Evolutionary conservation across 2,797 vertebrate species (phyloP), one percentile per base, ranked within the genome.

Genomic region (Protosalanx chinensis): DNA sequence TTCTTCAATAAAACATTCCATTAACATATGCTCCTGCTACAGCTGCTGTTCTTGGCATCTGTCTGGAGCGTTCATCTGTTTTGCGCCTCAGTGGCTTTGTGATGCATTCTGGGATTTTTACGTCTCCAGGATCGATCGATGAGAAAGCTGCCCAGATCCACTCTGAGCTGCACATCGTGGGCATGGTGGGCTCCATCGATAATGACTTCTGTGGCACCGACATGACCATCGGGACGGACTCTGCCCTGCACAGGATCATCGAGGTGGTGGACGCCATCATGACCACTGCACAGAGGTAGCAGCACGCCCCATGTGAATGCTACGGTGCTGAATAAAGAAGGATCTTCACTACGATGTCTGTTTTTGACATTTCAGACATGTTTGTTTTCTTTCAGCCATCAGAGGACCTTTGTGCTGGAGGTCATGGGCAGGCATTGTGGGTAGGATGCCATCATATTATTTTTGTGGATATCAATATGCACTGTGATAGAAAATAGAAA

Each of bases 171-270:
- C 98, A 98, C 77, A 96, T 99, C 13, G 98, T 99, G 74, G 98
- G 98, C 29, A 98, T 99, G 97, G 98, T 99, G 27, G 98, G 98
- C 73, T 99, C 98, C 80, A 99, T 99, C 10, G 98, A 99, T 75
- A 99, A 99, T 15, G 98, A 99, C 88, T 99, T 99, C 90, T 99
- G 98, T 6, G 97, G 98, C 66, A 99, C 98, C 0, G 98, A 99
- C 86, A 99, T 99, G 97, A 99, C 98, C 13, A 98, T 99, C 59
- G 98, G 98, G 60, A 99, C 98, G 0, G 98, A 99, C 90, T 99
- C 98, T 0, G 98, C 98, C n/a, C 86, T 99, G 82, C 98, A 99
- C 82, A 92, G 98, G 77, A 99, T 99, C 86, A 98, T 99, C 6
- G 97, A 99, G 85, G 98, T 99, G 35, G 93, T 99, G 59, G 98